A percentile compares a stretch with the other conserved stretches of the same genome.
These are phyloP conservation scores for Channallabes apus DNA, from an alignment of 2,797 vertebrate species.

Conservation along the genomic window DNA sequence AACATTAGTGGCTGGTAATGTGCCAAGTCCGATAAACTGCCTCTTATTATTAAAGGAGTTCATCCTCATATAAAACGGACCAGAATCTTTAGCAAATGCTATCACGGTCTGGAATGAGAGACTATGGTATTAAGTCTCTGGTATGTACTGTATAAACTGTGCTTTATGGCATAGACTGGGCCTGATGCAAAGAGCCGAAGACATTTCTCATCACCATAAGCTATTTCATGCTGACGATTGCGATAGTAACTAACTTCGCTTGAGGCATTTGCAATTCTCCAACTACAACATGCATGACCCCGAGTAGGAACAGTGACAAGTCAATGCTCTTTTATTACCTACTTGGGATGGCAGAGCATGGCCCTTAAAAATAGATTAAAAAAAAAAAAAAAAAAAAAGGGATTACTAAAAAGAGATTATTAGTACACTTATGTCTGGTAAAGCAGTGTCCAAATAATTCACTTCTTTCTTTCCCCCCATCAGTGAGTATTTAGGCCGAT, in stretches of 20 bases:
- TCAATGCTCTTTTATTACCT: neutral
- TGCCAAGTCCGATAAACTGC: neutral
- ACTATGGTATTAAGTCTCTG: neutral
- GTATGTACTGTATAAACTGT: neutral
- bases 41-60: neutral
- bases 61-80: neutral
- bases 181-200: neutral
- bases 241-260: neutral
- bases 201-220: neutral
- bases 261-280: neutral
- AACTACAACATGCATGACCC: neutral
- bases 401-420: neutral
- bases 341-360: neutral
- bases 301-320: neutral
- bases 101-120: neutral
- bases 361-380: neutral
- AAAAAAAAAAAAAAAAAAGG: no score
- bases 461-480: slow-evolving; percentile 30
- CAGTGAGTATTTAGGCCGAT: slow-evolving; percentile 55
- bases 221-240: neutral
- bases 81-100: neutral
- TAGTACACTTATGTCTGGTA: neutral
- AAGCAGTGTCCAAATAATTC: slow-evolving; percentile 22
- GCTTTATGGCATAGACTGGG: neutral
- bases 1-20: neutral